Base-by-base conservation (phyloP, 2,113 vertebrate genomes). In the Gasterosteus aculeatus region DNA sequence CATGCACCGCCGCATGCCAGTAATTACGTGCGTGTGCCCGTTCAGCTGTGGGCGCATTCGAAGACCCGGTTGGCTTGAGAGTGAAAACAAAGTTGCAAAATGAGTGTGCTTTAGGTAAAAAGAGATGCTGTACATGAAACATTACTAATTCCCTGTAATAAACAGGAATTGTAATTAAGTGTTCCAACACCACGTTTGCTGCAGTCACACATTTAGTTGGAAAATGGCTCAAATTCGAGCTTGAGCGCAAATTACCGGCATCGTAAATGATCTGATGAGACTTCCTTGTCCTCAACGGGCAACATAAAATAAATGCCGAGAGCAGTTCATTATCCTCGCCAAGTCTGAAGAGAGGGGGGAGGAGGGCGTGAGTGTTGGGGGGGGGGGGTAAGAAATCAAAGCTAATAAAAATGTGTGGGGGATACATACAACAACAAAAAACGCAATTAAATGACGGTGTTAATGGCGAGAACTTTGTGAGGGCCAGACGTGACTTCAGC, bases 401-500 rank as follows among this genome's bases (percentile, higher is more conserved):
- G 41, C 49, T 15, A 39, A 66, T 42, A 62, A 59, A 75, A 53
- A 18, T 56, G 19, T 41, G 29, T 6, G 38, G 19, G 18, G 26
- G 31, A 35, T 35, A 83, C 39, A 81, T 22, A 56, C 29, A 15
- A 57, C 29, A 31, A 29, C 29, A 47, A 47, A 83, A 73, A 69
- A 78, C 44, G 71, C 75, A 90, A 87, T 92, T 87, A 88, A 80
- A 91, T 91, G 88, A 92, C 89, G 91, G 73, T 73, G 44, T 93
- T 91, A 87, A 88, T 92, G 87, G 78, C 75, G 87, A 26, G 90
- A 83, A 64, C 70, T 85, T 90, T 94, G 93, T 93, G 94, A 95
- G 94, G 51, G 92, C 93, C 93, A 93, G 92, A 87, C 72, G 89
- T 96, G 96, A 97, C 96, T 95, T 96, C 95, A 97, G 90, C 64